Conservation (phyloP, 2,113 vertebrate genomes). For the Bucco capensis region DNA sequence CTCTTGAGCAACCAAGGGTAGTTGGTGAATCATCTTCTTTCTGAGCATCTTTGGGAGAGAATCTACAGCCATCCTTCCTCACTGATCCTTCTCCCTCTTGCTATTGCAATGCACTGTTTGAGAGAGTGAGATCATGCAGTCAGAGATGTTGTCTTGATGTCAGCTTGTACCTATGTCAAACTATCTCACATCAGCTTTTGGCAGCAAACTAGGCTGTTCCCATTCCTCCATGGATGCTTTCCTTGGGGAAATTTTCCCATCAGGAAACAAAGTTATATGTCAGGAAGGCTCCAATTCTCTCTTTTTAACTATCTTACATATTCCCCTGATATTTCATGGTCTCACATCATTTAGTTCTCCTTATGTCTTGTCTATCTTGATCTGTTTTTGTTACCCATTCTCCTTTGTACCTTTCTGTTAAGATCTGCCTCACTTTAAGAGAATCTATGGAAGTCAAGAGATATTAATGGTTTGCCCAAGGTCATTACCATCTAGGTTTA, state of each 20-base stretch:
- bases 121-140: neutral
- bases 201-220: neutral
- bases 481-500: neutral
- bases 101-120: neutral
- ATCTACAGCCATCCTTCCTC: neutral
- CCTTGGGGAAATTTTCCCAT: neutral
- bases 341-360: neutral
- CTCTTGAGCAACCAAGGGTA: neutral
- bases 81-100: neutral
- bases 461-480: neutral
- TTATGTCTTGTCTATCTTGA: neutral
- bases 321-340: neutral
- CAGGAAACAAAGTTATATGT: neutral
- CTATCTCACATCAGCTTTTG: neutral
- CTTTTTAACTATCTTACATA: neutral
- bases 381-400: neutral
- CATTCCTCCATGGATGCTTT: neutral
- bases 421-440: neutral
- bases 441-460: neutral
- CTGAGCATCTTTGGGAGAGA: neutral
- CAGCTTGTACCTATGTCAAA: neutral
- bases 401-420: neutral
- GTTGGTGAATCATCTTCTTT: neutral
- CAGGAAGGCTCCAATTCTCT: neutral
- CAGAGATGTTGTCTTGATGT: conserved; percentile 1